Base-by-base conservation (phyloP, 2,113 vertebrate species). In the Platysteira castanea region DNA sequence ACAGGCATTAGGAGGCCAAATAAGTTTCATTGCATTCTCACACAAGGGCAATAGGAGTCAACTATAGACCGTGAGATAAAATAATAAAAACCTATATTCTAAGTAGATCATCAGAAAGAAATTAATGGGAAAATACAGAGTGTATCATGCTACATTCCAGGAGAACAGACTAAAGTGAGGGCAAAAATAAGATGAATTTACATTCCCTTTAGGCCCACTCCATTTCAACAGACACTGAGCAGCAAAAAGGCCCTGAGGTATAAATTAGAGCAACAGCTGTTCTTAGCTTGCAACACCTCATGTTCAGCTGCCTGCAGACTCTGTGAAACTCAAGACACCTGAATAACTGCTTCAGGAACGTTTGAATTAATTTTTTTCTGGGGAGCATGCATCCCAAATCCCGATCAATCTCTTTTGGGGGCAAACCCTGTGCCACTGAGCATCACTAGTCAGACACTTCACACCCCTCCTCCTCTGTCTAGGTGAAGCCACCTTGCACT, bases 221-320 rank as follows among this genome's bases (percentile, higher is more conserved):
- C 59, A 77, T 86, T 95, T 92, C 90, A 86, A 70, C 63, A 84
- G 69, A 90, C 35, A 67, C 4, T 54, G 79, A 96, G 71, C 59
- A 87, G 65, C 84, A 85, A 91, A 94, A 91, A 63, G n/a, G 54
- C 89, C 84, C 84, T 46, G 61, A 87, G 70, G 65, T 94, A 94
- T 79, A 96, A 95, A 94, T 89, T 87, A 95, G 87, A 95, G 81
- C 84, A 95, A 87, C 80, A 91, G 73, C 28, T 95, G 87, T 3
- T 94, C 84, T 84, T 47, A 68, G 65, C 57, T 82, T 64, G 53
- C 84, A 92, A 37, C 41, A 81, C n/a, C 53, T 92, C 87, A 6
- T 24, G 13, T 59, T 89, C 82, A 52, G 49, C 41, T 91, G 74
- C 81, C 52, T 87, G 50, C 17, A 84, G 65, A 68, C 15, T 89